Evolutionary conservation across 2,888 invertebrate species (phyloP).

Genomic region (Podabrus alpinus): DNA sequence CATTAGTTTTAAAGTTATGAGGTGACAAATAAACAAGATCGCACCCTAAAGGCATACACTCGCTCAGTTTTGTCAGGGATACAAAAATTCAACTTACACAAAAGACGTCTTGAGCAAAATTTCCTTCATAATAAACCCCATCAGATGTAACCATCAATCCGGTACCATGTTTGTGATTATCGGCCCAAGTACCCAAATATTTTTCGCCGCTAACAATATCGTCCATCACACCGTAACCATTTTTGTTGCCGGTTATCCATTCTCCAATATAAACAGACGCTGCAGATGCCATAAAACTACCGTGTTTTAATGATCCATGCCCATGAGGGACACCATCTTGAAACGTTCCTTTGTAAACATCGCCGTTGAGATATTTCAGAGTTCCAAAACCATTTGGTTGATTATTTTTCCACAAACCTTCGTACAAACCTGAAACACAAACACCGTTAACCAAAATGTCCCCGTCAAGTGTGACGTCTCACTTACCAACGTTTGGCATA

Average conservation of each 20-base stretch:
- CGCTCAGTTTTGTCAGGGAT: too few species aligned
- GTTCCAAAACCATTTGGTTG: slow-evolving; percentile 81
- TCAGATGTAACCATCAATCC: slow-evolving; percentile 87
- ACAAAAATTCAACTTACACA: slow-evolving; percentile 61
- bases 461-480: not conserved
- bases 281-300: slow-evolving; percentile 73
- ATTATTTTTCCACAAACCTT: slow-evolving; percentile 82
- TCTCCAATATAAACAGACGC: slow-evolving; percentile 89
- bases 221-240: slow-evolving; percentile 89
- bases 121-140: slow-evolving; percentile 90
- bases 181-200: slow-evolving; percentile 87
- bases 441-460: not conserved
- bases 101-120: slow-evolving; percentile 78
- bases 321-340: slow-evolving; percentile 84
- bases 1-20: too few species aligned
- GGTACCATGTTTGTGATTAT: slow-evolving; percentile 81
- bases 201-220: slow-evolving; percentile 86
- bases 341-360: slow-evolving; percentile 85
- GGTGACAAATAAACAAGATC: too few species aligned
- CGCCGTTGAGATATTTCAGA: slow-evolving; percentile 76
- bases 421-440: slow-evolving; percentile 67
- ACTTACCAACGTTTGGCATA: slow-evolving; percentile 63
- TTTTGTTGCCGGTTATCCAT: slow-evolving; percentile 76
- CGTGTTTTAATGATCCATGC: slow-evolving; percentile 81
- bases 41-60: too few species aligned